phyloP scores from a whole-genome alignment of 1,140 invertebrate genomes.

The Zaprionus taronus region DNA sequence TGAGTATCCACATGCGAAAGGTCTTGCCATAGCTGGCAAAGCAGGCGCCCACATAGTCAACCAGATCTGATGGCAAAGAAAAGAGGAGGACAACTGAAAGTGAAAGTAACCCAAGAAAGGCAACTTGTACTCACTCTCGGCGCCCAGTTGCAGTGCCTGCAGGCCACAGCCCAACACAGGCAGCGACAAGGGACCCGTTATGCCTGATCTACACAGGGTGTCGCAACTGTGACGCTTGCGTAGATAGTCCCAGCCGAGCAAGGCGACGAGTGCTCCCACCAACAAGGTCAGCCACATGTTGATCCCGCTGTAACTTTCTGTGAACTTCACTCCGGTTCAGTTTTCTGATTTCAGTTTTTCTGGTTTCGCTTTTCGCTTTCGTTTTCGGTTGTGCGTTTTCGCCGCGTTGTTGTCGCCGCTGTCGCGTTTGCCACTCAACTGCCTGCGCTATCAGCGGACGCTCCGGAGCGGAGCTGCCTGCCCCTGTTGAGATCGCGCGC shows the following conservation, averaged over 20 bases:
- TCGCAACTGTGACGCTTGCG: slow-evolving; percentile 49
- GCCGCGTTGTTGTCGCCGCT: slow-evolving; percentile 42
- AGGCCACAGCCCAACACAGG: slow-evolving; percentile 59
- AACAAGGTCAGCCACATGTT: slow-evolving; percentile 62
- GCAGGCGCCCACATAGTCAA: slow-evolving; percentile 42
- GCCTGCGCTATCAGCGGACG: slow-evolving; percentile 50
- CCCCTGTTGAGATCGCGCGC: neutral
- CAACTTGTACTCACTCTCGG: slow-evolving; percentile 54
- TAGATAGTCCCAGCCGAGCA: slow-evolving; percentile 63
- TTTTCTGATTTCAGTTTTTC: neutral
- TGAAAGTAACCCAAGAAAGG: neutral
- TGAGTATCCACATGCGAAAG: slow-evolving; percentile 87
- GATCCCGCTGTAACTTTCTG: no score
- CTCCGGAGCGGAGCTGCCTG: slow-evolving; percentile 11
- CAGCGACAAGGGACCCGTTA: slow-evolving; percentile 50
- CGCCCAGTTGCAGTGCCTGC: slow-evolving; percentile 53
- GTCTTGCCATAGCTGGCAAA: slow-evolving; percentile 59
- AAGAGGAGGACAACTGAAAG: neutral
- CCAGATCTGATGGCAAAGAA: slow-evolving; percentile 34
- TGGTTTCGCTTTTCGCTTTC: neutral
- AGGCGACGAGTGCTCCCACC: slow-evolving; percentile 38
- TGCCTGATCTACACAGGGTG: slow-evolving; percentile 40
- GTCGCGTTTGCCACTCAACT: slow-evolving; percentile 51
- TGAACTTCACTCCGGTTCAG: slow-evolving; percentile 9
- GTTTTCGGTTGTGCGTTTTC: slow-evolving; percentile 10